These are phyloP conservation scores for Cephalotes varians DNA, from an alignment of 2,888 invertebrate genomes.

Conservation along the genomic window DNA sequence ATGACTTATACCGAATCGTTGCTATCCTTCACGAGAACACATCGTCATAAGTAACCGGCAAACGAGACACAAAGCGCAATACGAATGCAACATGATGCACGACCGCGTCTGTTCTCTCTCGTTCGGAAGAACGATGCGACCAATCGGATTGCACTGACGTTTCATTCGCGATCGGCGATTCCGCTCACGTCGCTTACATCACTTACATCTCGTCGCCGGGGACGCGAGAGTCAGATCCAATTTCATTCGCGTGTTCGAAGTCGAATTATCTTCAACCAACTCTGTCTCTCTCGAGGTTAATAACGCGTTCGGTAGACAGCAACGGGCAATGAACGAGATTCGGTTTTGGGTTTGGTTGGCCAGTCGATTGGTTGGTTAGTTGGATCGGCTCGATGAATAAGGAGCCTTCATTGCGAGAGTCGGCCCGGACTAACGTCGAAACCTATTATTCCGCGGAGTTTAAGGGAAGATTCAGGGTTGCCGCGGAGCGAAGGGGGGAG, in stretches of 20 bases:
- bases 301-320: slow-evolving; percentile 69
- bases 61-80: slow-evolving; percentile 37
- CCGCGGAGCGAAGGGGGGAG: background rate
- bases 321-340: slow-evolving; percentile 38
- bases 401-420: slow-evolving; percentile 37
- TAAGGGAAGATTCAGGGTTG: slow-evolving; percentile 51
- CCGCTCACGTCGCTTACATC: slow-evolving; percentile 66
- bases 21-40: slow-evolving; percentile 28
- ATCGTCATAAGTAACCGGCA: slow-evolving; percentile 30
- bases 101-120: background rate
- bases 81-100: slow-evolving; percentile 33
- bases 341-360: slow-evolving; percentile 5
- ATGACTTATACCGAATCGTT: slow-evolving; percentile 22
- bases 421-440: slow-evolving; percentile 49
- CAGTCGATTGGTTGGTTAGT: slow-evolving; percentile 10
- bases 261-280: slow-evolving; percentile 68
- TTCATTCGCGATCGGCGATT: slow-evolving; percentile 36
- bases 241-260: slow-evolving; percentile 74
- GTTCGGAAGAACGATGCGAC: background rate
- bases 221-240: slow-evolving; percentile 66
- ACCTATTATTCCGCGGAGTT: slow-evolving; percentile 67
- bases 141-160: background rate
- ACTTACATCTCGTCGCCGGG: slow-evolving; percentile 58
- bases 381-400: slow-evolving; percentile 65
- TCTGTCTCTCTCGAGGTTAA: slow-evolving; percentile 65